Evolutionary conservation across 2,888 invertebrate species (phyloP).

Genomic region (Phytoseiulus persimilis): DNA sequence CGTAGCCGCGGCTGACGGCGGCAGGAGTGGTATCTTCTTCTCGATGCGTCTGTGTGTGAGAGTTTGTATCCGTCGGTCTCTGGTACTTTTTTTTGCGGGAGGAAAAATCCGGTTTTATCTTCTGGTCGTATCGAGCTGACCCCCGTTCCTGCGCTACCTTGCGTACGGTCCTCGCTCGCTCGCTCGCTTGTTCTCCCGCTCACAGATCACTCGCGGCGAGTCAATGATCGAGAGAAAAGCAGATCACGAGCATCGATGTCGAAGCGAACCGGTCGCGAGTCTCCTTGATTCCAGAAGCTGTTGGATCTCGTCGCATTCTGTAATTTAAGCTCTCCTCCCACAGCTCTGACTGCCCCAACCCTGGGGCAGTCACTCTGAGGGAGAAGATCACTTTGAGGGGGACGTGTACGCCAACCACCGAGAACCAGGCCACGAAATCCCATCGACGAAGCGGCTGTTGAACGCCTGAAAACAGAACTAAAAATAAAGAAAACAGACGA

Average conservation of each 20-base stretch:
- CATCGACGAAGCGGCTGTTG: too few relatives aligned
- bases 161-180: neutral
- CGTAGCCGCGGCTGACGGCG: neutral
- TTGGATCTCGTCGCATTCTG: too few relatives aligned
- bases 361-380: too few relatives aligned
- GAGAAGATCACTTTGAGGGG: too few relatives aligned
- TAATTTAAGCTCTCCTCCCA: too few relatives aligned
- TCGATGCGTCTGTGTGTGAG: neutral
- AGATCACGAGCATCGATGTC: neutral
- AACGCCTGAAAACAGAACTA: too few relatives aligned
- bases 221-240: neutral
- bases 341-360: too few relatives aligned
- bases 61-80: neutral
- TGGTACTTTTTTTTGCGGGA: neutral
- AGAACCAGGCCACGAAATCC: too few relatives aligned
- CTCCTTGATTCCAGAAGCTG: too few relatives aligned
- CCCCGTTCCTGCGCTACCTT: neutral
- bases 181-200: neutral
- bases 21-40: neutral
- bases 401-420: too few relatives aligned
- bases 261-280: neutral
- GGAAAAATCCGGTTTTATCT: conserved; percentile 5
- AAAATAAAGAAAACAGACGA: too few relatives aligned
- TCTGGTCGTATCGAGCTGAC: neutral
- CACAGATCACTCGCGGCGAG: neutral